Evolutionary conservation across 2,888 invertebrate genomes (phyloP).

Genomic region (Drosophila silvestris): DNA sequence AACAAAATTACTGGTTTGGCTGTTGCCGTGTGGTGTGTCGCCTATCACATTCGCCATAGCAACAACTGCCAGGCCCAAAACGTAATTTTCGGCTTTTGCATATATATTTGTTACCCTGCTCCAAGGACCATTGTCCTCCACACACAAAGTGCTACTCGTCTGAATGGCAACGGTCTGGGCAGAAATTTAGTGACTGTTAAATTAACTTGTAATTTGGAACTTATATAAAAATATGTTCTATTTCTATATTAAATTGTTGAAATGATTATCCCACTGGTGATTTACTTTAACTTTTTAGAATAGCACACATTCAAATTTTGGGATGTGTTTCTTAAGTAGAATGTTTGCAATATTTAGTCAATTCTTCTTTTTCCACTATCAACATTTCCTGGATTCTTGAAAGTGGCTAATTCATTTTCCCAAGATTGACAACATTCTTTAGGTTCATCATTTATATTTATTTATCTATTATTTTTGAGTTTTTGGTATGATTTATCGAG

Average conservation of each 20-base stretch:
- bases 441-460: neutral
- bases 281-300: neutral
- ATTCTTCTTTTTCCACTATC: no score
- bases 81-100: slow-evolving; percentile 63
- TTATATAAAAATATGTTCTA: no score
- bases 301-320: neutral
- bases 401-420: neutral
- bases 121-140: slow-evolving; percentile 30
- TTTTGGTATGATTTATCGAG: no score
- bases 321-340: neutral
- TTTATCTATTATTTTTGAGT: neutral
- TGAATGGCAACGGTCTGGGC: slow-evolving; percentile 32
- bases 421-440: neutral
- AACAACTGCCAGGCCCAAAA: slow-evolving; percentile 56
- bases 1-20: slow-evolving; percentile 65
- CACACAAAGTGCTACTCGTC: slow-evolving; percentile 30
- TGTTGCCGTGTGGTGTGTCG: slow-evolving; percentile 27
- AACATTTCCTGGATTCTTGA: neutral
- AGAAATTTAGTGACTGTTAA: neutral
- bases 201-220: neutral
- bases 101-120: slow-evolving; percentile 49
- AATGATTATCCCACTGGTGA: neutral
- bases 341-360: neutral
- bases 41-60: slow-evolving; percentile 62
- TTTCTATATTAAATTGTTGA: neutral